These are phyloP conservation scores for Pandemis corylana DNA, from an alignment of 2,888 invertebrate genomes.

Conservation along the genomic window DNA sequence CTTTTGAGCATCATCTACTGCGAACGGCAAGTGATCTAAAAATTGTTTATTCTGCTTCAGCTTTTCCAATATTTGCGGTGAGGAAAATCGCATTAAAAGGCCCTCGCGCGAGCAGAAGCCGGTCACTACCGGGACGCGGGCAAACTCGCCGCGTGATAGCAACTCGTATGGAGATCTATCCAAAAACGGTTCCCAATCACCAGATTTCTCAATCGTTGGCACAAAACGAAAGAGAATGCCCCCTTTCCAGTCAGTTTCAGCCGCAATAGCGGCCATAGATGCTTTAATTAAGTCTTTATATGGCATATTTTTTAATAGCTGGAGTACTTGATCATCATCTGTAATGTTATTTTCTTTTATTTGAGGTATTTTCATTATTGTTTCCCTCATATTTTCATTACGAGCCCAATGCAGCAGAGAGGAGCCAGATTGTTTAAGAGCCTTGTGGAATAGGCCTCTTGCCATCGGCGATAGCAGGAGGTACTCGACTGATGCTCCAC, in stretches of 20 bases:
- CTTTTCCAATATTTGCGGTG: conserved; percentile 40
- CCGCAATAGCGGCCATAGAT: conserved; percentile 58
- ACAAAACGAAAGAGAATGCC: conserved; percentile 81
- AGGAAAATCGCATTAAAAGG: conserved; percentile 61
- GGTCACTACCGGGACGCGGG: conserved; percentile 77
- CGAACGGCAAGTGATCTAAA: conserved; percentile 33
- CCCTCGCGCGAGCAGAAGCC: conserved; percentile 81
- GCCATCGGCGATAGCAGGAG: conserved; percentile 73
- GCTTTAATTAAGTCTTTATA: conserved; percentile 63
- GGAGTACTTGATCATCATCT: conserved; percentile 60
- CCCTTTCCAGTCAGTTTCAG: conserved; percentile 57
- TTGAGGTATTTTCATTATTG: conserved; percentile 63
- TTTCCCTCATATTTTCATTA: conserved; percentile 59
- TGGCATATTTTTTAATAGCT: conserved; percentile 64
- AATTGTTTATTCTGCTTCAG: conserved; percentile 42
- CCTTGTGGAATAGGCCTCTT: conserved; percentile 81
- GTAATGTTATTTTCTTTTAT: conserved; percentile 56
- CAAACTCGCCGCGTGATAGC: conserved; percentile 70
- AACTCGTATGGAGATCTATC: conserved; percentile 68
- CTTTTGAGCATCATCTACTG: conserved; percentile 46
- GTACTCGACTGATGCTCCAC: conserved; percentile 78
- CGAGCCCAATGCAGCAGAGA: conserved; percentile 79
- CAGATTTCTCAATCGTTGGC: conserved; percentile 71
- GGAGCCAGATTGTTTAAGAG: conserved; percentile 83
- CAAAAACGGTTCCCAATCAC: conserved; percentile 76